Conservation (phyloP, 2,888 invertebrate genomes). For the Drosophila sordidula region DNA sequence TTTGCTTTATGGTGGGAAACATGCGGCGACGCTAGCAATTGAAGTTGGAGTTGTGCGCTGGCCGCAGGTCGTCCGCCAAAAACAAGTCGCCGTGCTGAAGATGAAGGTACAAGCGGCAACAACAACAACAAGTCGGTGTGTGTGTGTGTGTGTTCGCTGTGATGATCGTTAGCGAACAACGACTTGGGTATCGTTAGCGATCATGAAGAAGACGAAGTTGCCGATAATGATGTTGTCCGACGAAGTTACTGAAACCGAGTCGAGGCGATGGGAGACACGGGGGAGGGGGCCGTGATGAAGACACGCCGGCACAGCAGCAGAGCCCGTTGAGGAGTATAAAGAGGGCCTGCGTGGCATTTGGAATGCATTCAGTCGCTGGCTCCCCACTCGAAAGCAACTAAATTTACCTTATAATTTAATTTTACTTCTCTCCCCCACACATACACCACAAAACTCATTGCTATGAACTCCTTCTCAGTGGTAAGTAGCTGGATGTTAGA, state of each 20-base stretch:
- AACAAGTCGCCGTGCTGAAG: slow-evolving; percentile 63
- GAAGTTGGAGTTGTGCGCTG: slow-evolving; percentile 35
- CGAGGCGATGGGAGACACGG: background rate
- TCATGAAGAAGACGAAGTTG: slow-evolving; percentile 58
- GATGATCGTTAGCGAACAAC: slow-evolving; percentile 58
- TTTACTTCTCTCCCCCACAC: slow-evolving; percentile 84
- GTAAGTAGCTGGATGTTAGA: slow-evolving; percentile 77
- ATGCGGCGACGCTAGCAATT: slow-evolving; percentile 26
- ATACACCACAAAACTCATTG: slow-evolving; percentile 83
- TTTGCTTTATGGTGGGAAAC: slow-evolving; percentile 72
- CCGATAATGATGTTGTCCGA: slow-evolving; percentile 65
- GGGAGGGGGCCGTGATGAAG: background rate
- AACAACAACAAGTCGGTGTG: slow-evolving; percentile 4
- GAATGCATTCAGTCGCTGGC: slow-evolving; percentile 85
- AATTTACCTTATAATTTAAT: slow-evolving; percentile 83
- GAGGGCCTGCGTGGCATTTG: slow-evolving; percentile 83
- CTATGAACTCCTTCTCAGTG: slow-evolving; percentile 86
- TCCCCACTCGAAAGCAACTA: slow-evolving; percentile 85
- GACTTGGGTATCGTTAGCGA: slow-evolving; percentile 44
- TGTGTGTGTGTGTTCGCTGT: slow-evolving; percentile 21
- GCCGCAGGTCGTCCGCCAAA: slow-evolving; percentile 58
- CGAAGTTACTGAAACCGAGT: slow-evolving; percentile 28
- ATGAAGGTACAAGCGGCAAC: slow-evolving; percentile 58
- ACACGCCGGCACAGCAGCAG: slow-evolving; percentile 14
- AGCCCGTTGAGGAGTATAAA: slow-evolving; percentile 78